Evolutionary conservation across 1,140 invertebrate species (phyloP).

Genomic region (Globodera rostochiensis): DNA sequence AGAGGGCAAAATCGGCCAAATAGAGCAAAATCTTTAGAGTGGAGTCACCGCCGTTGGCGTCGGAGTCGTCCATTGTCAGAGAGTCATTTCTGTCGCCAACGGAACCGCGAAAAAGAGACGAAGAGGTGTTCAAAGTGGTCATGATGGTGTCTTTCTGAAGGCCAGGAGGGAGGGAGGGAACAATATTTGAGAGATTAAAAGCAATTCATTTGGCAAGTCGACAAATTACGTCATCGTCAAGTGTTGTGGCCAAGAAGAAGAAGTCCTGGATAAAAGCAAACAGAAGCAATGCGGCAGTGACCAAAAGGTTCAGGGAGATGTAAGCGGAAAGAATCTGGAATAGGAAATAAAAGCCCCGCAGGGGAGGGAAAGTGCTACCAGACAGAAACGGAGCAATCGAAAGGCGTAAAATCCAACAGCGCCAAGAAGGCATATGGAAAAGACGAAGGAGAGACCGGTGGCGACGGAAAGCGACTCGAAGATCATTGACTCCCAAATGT

Average conservation of each 20-base stretch:
- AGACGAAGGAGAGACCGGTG: constrained; percentile 32
- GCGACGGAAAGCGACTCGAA: constrained; percentile 30
- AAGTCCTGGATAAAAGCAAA: constrained; percentile 29
- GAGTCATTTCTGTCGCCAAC: neutral
- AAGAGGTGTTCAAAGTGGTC: neutral
- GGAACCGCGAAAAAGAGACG: neutral
- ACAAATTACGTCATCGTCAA: neutral
- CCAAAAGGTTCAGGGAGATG: constrained; percentile 26
- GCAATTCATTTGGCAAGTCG: neutral
- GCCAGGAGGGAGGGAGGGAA: neutral
- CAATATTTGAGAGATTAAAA: neutral
- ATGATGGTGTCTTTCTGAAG: neutral
- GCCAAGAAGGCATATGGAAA: constrained; percentile 24
- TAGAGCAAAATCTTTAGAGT: constrained; percentile 21
- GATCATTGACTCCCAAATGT: constrained; percentile 19
- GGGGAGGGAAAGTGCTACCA: neutral
- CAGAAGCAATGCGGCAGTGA: constrained; percentile 27
- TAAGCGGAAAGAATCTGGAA: constrained; percentile 23
- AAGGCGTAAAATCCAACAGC: constrained; percentile 24
- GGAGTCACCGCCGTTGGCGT: neutral
- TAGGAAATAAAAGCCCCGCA: neutral
- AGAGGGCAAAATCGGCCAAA: constrained; percentile 17
- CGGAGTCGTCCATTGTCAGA: neutral
- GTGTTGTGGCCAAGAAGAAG: constrained; percentile 24
- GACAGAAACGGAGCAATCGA: constrained; percentile 26